Conservation (phyloP, 2,113 vertebrate genomes). For the Pheucticus melanocephalus region DNA sequence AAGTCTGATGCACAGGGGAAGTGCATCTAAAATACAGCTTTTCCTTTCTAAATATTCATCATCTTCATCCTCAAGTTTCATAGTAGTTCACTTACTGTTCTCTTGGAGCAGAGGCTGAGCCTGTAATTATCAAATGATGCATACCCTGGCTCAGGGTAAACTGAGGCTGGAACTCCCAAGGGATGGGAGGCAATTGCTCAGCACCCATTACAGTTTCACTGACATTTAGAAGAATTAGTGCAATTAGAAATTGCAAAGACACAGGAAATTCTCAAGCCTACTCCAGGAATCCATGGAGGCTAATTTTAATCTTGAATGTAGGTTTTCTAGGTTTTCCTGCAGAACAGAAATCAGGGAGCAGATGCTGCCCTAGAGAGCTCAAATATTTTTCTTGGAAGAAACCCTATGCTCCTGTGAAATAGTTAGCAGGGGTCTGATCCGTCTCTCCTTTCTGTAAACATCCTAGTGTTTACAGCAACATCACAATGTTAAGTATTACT, state of each 20-base stretch:
- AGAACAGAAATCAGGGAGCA: constrained; percentile 9
- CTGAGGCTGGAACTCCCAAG: neutral
- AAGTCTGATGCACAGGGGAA: neutral
- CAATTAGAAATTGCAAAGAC: neutral
- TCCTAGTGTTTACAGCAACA: constrained; percentile 32
- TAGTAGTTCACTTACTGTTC: neutral
- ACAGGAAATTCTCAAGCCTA: neutral
- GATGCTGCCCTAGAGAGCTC: neutral
- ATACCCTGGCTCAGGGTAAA: neutral
- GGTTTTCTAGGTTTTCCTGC: neutral
- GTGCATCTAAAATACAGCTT: neutral
- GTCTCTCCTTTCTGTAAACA: constrained; percentile 27
- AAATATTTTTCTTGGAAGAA: constrained; percentile 55
- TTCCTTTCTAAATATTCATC: neutral
- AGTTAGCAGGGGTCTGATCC: neutral
- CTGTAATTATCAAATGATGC: neutral
- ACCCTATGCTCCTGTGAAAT: constrained; percentile 1
- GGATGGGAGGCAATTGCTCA: neutral
- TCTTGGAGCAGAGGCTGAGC: neutral
- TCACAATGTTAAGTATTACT: neutral
- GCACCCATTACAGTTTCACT: neutral
- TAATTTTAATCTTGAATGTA: neutral
- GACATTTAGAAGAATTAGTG: neutral
- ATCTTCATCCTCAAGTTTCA: neutral
- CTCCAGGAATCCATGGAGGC: neutral